Conservation (phyloP, 2,797 vertebrate species). For the Tangara arthus region DNA sequence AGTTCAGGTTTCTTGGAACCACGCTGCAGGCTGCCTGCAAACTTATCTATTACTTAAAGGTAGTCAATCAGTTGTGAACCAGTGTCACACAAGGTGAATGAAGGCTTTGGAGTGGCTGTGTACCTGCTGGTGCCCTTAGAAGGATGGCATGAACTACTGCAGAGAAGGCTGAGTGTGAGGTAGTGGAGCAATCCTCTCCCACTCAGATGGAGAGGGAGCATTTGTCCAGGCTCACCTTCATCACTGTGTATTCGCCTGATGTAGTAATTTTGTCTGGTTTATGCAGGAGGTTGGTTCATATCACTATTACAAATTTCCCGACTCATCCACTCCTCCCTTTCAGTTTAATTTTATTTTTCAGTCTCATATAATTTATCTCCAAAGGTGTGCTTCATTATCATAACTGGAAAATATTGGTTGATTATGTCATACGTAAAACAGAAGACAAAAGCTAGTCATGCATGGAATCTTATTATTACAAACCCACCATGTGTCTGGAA, state of each 20-base stretch:
- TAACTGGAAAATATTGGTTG: neutral
- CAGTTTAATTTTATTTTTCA: constrained; percentile 8
- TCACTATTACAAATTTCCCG: neutral
- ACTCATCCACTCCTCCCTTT: neutral
- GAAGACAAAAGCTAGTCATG: neutral
- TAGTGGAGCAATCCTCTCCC: neutral
- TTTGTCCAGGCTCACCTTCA: neutral
- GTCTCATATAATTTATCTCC: neutral
- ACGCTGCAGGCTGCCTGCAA: neutral
- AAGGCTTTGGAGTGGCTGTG: neutral
- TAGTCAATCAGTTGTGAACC: constrained; percentile 2
- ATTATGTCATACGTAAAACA: neutral
- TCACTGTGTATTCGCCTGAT: neutral
- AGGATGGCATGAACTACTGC: neutral
- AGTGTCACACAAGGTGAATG: neutral
- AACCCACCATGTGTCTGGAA: neutral
- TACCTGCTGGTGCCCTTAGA: neutral
- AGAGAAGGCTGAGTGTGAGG: neutral
- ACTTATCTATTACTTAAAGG: neutral
- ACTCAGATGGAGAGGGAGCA: neutral
- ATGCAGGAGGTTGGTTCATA: neutral
- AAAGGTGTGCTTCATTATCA: neutral
- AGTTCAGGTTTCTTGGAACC: neutral
- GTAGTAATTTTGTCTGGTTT: neutral
- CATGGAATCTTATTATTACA: neutral